These are phyloP conservation scores for Heliconius hortense DNA, from an alignment of 2,888 invertebrate genomes.

Conservation along the genomic window DNA sequence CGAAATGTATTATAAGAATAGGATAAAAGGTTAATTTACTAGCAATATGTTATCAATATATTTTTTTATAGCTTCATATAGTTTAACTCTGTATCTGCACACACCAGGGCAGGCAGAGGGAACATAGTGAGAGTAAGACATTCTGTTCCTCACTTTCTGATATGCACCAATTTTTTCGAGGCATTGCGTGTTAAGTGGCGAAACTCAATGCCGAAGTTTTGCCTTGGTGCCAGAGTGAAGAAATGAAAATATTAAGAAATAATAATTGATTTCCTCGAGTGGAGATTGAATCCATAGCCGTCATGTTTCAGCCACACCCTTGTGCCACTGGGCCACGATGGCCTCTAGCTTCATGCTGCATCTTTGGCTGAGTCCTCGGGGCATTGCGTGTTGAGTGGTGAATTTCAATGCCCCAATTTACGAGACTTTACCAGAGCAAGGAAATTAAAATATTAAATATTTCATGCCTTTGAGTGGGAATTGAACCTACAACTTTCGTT, in stretches of 20 bases:
- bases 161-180: neutral
- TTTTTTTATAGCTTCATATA: neutral
- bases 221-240: neutral
- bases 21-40: conserved; percentile 50
- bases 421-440: no score
- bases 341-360: no score
- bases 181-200: neutral
- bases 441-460: no score
- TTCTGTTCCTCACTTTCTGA: neutral
- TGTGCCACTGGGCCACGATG: no score
- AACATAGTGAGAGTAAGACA: neutral
- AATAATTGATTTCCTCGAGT: no score
- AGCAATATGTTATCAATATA: neutral
- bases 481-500: no score
- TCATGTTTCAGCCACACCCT: no score
- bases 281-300: no score
- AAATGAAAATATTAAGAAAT: neutral
- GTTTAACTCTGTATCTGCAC: neutral
- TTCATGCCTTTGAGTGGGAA: no score
- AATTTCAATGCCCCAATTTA: no score
- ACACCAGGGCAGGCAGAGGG: neutral
- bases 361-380: no score
- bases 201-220: neutral
- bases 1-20: conserved; percentile 52
- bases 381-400: no score